Base-by-base conservation (phyloP, 2,113 vertebrate genomes). In the Thinocorus orbignyianus region DNA sequence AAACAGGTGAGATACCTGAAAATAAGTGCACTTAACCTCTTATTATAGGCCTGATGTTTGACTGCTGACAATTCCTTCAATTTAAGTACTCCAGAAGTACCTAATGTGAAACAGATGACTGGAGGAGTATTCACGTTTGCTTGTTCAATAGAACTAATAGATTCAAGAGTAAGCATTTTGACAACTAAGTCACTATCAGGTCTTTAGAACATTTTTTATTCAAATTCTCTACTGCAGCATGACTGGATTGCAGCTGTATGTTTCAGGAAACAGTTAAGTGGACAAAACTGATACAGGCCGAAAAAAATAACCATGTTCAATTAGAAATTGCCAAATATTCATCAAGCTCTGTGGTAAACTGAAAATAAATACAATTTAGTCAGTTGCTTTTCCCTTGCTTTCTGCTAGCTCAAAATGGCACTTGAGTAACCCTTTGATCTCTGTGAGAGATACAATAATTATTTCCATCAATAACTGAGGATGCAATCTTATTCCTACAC, bases 371-470 rank as follows among this genome's bases (percentile, higher is more conserved):
- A 33, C 16, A 37, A 42, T 44, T 46, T 16, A 44, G 37, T 26
- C 44, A 70, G 12, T 74, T 74, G 48, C 5, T 64, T 54, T 48
- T n/a, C 10, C 54, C 12, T 42, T 41, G 28, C 8, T 69, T 73
- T 54, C 54, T 48, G 13, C 16, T 28, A 58, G 23, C 51, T 84
- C 51, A 76, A 60, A 80, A 66, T 3, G 7, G 35, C 31, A 64
- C 12, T 17, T 23, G 11, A 70, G 26, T 54, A 90, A 37, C 49
- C 52, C 11, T 79, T 48, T 44, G 31, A 72, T 17, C 42, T 81
- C 66, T 4, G 0, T 0, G 3, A 30, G 20, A 78, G 42, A 14
- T 44, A 33, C 0, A 3, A 20, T 33, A 44, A 48, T 51, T 33
- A 60, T 46, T 65, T 51, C 57, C 0, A 0, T 35, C 49, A 58